Evolutionary conservation across 1,140 invertebrate genomes (phyloP).

Genomic region (Halyomorpha halys): DNA sequence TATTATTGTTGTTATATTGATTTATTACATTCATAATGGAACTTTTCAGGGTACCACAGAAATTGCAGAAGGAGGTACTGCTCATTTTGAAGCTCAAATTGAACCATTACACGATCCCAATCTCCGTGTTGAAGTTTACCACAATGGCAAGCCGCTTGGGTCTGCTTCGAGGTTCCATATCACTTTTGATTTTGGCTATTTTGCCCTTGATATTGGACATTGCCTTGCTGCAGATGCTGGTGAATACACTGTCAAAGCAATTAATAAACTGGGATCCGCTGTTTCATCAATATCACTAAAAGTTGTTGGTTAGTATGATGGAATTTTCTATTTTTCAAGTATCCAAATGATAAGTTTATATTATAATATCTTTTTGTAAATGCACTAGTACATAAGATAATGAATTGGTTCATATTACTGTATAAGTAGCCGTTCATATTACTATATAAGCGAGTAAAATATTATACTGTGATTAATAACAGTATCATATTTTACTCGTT

Average conservation of each 20-base stretch:
- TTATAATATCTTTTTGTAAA: too few species aligned
- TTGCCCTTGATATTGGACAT: constrained; percentile 82
- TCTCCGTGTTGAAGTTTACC: constrained; percentile 80
- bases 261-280: constrained; percentile 78
- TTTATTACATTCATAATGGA: too few species aligned
- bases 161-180: constrained; percentile 82
- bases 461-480: too few species aligned
- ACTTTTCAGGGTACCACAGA: constrained; percentile 61
- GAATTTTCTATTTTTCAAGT: neutral
- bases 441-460: too few species aligned
- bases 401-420: too few species aligned
- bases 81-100: constrained; percentile 84
- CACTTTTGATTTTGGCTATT: constrained; percentile 91
- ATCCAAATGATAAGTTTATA: too few species aligned
- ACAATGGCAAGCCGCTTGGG: constrained; percentile 77
- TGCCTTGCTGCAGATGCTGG: constrained; percentile 88
- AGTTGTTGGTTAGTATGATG: constrained; percentile 39
- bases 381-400: too few species aligned
- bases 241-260: constrained; percentile 79
- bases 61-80: constrained; percentile 73
- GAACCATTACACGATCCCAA: constrained; percentile 86
- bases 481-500: too few species aligned
- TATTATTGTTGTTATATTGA: constrained; percentile 6
- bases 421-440: too few species aligned
- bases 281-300: constrained; percentile 67